Percentiles rank a stretch among this genome's conserved stretches.
These are phyloP conservation scores for Styela plicata DNA, from an alignment of 23 tunicate genomes.

Conservation along the genomic window DNA sequence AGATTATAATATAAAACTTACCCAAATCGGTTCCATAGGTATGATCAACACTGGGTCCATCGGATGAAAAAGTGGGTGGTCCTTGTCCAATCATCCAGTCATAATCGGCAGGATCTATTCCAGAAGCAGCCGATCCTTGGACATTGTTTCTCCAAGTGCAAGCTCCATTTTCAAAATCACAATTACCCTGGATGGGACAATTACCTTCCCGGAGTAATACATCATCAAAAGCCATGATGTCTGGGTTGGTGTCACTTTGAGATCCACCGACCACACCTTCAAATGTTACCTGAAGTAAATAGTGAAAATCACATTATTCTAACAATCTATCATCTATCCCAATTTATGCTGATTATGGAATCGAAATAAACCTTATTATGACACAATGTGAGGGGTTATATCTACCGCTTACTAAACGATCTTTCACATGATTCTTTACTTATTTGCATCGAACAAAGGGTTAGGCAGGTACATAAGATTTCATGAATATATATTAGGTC, in stretches of 20 bases:
- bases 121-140: conserved; percentile 13
- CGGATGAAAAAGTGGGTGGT: neutral
- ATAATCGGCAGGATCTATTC: conserved; percentile 35
- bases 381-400: no score
- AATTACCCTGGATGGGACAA: conserved; percentile 68
- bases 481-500: no score
- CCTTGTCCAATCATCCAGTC: conserved; percentile 56
- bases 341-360: no score
- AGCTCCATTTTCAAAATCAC: conserved; percentile 79
- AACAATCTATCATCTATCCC: no score
- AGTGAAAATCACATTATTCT: no score
- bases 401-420: no score
- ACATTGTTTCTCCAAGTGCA: conserved; percentile 73
- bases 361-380: no score
- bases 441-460: no score
- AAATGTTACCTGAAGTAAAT: conserved; percentile 38
- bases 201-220: conserved; percentile 54
- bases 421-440: no score
- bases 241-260: conserved; percentile 12
- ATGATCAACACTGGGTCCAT: conserved; percentile 50
- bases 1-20: conserved; percentile 4
- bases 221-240: conserved; percentile 59
- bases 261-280: conserved; percentile 34
- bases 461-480: no score
- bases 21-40: conserved; percentile 49